Evolutionary conservation across 1,140 invertebrate species (phyloP), one percentile per base, ranked within the genome.

Genomic region (Argopecten irradians): DNA sequence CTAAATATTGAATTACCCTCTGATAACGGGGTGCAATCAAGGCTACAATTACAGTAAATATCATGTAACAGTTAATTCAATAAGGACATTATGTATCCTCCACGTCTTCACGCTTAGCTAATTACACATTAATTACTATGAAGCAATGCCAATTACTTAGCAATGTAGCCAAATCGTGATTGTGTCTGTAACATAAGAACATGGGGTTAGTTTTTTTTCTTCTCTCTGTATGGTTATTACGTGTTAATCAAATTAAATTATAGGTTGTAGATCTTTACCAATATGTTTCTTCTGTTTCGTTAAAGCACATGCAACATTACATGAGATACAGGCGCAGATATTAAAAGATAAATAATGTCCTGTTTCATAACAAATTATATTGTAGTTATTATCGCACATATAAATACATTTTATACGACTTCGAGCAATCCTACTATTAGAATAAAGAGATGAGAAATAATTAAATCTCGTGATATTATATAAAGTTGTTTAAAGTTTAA

Each of bases 41-140:
- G 13, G 55, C 55, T 7, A 71, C 55, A 71, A 71, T 71, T 28
- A n/a, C 22, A 71, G 28, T 71, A n/a, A n/a, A 71, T 71, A 71
- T 71, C 55, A 71, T 28, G n/a, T 71, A 28, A 71, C 55, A 28
- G 55, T 71, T 71, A n/a, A 71, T 71, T 71, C 55, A 71, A 71
- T 71, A 71, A 71, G 22, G 22, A 71, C n/a, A 71, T 5, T n/a
- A 71, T n/a, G 55, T 28, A 71, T 71, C 55, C 55, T n/a, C 55
- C n/a, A 28, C 11, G 8, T 71, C 55, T 71, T 71, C 55, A 71
- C 55, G 28, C 22, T 71, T 71, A 71, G 55, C 55, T 71, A 71
- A 71, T 71, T 71, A 71, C 28, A 71, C 22, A 71, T 71, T 71
- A 71, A 71, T 71, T 71, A 71, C 55, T 71, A 71, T 71, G 55